Evolutionary conservation across 2,113 vertebrate genomes (phyloP), one percentile per base, ranked within the genome.

Genomic region (Fregetta grallaria): DNA sequence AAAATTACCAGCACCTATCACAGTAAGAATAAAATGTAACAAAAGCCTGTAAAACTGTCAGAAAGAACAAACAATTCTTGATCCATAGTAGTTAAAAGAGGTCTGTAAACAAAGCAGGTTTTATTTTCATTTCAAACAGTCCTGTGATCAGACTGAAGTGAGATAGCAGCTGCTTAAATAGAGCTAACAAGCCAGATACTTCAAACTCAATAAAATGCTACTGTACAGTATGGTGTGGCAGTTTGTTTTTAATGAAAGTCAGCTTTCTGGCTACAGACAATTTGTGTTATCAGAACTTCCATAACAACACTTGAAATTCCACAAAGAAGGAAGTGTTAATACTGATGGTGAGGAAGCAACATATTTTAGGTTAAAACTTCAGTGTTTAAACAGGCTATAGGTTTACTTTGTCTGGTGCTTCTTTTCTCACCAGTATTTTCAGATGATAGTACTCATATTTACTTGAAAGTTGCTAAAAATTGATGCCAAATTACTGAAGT

Each of bases 131-230:
- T 96, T 93, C 96, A 92, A 97, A 92, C 80, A 71, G 79, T 75
- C 72, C 94, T 97, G 62, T 92, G 96, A 98, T 97, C 97, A 97
- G 85, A 49, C 68, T 93, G 53, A 96, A 97, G 90, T 96, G 95
- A 97, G 93, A 97, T 92, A 95, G 77, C 88, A 88, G 63, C 86
- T 86, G 82, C 89, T 97, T 97, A 96, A 92, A 92, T 80, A 88
- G 74, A 97, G 75, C 97, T 97, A 96, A 97, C 96, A 97, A 98
- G 82, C 53, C 88, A 90, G 70, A 72, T 80, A 95, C 95, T 97
- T 90, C 77, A 96, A 96, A 97, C 88, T 88, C 79, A 94, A 85
- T 94, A 94, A 98, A 97, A 96, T 86, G 79, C 92, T 95, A 97
- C 76, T 97, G 80, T 96, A 62, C 68, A 78, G 86, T 87, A 42